These are phyloP conservation scores for Salvelinus alpinus DNA, from an alignment of 2,113 vertebrate species.

Conservation along the genomic window DNA sequence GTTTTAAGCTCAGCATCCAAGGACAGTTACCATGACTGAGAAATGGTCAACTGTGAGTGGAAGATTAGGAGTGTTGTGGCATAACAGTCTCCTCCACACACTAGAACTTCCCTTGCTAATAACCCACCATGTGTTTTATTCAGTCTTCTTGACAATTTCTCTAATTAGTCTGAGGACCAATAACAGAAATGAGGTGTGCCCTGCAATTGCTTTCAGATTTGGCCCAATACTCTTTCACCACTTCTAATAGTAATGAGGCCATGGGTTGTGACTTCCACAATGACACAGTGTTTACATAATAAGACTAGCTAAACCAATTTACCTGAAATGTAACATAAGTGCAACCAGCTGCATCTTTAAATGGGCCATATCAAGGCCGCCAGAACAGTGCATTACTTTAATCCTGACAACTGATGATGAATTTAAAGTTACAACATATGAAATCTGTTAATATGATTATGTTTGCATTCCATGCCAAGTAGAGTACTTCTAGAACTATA, in stretches of 20 bases:
- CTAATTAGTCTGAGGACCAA: slow-evolving; percentile 55
- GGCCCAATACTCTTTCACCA: slow-evolving; percentile 21
- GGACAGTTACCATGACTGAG: background rate
- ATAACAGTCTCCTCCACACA: background rate
- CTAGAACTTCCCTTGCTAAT: background rate
- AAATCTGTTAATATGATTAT: background rate
- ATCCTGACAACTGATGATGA: slow-evolving; percentile 8
- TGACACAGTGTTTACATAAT: slow-evolving; percentile 41
- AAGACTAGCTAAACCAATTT: slow-evolving; percentile 48
- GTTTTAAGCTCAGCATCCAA: background rate
- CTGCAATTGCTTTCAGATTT: slow-evolving; percentile 60
- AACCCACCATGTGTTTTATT: slow-evolving; percentile 33
- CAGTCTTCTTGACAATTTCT: slow-evolving; percentile 51
- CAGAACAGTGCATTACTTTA: slow-evolving; percentile 14
- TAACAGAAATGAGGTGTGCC: slow-evolving; percentile 44
- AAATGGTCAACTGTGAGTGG: background rate
- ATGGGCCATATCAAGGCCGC: slow-evolving; percentile 13
- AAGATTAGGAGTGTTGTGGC: background rate
- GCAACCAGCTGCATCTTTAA: slow-evolving; percentile 38
- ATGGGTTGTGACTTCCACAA: slow-evolving; percentile 29
- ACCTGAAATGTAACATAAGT: slow-evolving; percentile 55
- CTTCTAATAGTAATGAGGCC: slow-evolving; percentile 15
- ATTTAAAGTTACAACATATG: slow-evolving; percentile 7
- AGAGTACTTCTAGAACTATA: background rate
- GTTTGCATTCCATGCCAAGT: background rate